A percentile compares a stretch with the other conserved stretches of the same genome.
Conservation (phyloP, 2,888 invertebrate genomes). For the Sinotaia quadrata region DNA sequence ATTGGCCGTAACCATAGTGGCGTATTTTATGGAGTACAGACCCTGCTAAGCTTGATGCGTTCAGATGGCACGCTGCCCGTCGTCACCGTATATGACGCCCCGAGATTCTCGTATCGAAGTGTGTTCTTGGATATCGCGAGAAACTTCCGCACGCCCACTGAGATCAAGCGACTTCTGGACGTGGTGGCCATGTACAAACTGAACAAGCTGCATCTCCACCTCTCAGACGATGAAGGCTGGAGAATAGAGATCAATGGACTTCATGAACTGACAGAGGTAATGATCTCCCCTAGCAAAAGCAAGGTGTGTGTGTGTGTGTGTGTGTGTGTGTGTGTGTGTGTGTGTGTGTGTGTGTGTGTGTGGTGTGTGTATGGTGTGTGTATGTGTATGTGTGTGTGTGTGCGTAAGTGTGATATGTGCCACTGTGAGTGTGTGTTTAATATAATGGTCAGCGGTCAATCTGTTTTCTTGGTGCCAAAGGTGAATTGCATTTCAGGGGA, state of each 20-base stretch:
- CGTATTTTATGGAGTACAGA: slow-evolving; percentile 38
- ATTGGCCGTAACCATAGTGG: slow-evolving; percentile 37
- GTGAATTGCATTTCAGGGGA: too few relatives aligned
- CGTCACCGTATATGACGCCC: slow-evolving; percentile 41
- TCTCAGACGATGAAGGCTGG: slow-evolving; percentile 70
- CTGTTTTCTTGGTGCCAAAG: too few relatives aligned
- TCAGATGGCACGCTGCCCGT: slow-evolving; percentile 7
- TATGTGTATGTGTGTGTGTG: too few relatives aligned
- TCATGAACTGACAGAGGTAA: slow-evolving; percentile 65
- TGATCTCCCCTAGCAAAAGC: too few relatives aligned
- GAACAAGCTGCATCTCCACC: slow-evolving; percentile 68
- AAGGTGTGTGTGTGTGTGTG: too few relatives aligned
- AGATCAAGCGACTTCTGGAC: slow-evolving; percentile 53
- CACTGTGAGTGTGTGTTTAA: too few relatives aligned
- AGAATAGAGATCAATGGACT: slow-evolving; percentile 65
- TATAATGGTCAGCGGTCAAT: too few relatives aligned
- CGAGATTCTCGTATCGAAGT: slow-evolving; percentile 53
- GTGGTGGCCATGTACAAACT: slow-evolving; percentile 65
- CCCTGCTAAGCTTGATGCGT: slow-evolving; percentile 27
- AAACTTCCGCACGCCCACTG: slow-evolving; percentile 59
- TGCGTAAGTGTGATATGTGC: too few relatives aligned
- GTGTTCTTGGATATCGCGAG: slow-evolving; percentile 55
- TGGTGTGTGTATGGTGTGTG: too few relatives aligned
- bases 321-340: too few relatives aligned
- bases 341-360: too few relatives aligned